Percentiles rank a stretch among this genome's conserved stretches.
phyloP scores from a whole-genome alignment of 2,113 vertebrate species.

The Promerops cafer region DNA sequence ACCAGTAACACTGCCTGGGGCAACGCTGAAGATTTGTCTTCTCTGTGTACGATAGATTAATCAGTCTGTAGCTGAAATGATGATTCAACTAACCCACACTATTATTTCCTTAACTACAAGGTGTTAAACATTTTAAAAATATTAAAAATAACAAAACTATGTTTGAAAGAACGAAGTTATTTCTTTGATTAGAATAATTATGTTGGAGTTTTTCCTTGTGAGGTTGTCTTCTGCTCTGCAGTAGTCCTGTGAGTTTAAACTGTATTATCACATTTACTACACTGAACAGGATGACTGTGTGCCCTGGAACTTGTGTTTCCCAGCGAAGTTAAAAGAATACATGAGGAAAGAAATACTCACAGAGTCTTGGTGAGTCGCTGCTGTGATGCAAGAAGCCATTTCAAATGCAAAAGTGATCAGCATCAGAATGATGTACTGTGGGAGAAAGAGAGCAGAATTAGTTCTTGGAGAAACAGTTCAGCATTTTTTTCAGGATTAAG shows the following conservation, averaged over 20 bases:
- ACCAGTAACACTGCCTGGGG: neutral
- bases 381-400: constrained; percentile 79
- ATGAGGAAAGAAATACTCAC: constrained; percentile 62
- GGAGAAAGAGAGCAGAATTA: neutral
- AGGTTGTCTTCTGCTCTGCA: neutral
- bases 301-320: neutral
- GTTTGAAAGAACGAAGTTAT: neutral
- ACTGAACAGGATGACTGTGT: neutral
- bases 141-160: neutral
- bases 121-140: neutral
- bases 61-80: neutral
- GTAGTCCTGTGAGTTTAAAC: neutral
- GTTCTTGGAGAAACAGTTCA: neutral
- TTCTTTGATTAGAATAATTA: neutral
- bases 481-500: neutral
- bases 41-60: neutral
- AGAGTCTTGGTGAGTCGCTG: constrained; percentile 71
- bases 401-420: constrained; percentile 77
- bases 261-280: neutral
- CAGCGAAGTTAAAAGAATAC: rapidly evolving
- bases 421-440: constrained; percentile 79
- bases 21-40: neutral
- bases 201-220: neutral
- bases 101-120: neutral
- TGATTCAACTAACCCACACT: neutral